Evolutionary conservation across 2,797 vertebrate species (phyloP).

Genomic region (Apogon hyalosoma): DNA sequence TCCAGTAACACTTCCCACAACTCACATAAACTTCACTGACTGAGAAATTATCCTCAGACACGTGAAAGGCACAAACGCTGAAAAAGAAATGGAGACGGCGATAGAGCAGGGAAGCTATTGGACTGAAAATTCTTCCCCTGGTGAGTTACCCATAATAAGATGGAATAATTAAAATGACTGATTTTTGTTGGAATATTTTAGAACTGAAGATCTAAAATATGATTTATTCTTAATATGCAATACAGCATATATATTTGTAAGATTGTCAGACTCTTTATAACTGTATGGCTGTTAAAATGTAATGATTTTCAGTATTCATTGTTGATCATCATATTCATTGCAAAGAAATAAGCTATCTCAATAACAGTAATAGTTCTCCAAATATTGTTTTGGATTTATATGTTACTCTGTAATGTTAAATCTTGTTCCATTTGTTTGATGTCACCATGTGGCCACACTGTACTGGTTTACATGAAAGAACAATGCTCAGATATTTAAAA

Average conservation of each 20-base stretch:
- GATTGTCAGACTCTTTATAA: neutral
- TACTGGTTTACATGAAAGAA: neutral
- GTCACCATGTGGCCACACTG: slow-evolving; percentile 10
- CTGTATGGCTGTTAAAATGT: neutral
- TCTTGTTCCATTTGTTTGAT: neutral
- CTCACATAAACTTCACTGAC: slow-evolving; percentile 52
- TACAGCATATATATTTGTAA: neutral
- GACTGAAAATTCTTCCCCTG: slow-evolving; percentile 17
- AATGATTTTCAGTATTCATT: neutral
- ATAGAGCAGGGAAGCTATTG: slow-evolving; percentile 11
- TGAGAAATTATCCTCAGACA: slow-evolving; percentile 42
- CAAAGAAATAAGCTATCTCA: neutral
- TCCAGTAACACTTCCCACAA: slow-evolving; percentile 47
- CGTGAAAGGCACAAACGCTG: slow-evolving; percentile 34
- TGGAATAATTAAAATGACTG: neutral
- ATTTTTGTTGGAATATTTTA: slow-evolving; percentile 1
- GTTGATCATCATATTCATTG: no score
- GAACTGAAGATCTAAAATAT: neutral
- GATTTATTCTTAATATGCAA: neutral
- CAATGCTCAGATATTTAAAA: neutral
- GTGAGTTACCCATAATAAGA: slow-evolving; percentile 50
- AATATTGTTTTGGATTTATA: neutral
- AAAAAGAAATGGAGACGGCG: slow-evolving; percentile 19
- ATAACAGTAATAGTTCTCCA: neutral
- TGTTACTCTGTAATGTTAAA: neutral